Evolutionary conservation across 2,888 invertebrate genomes (phyloP).

Genomic region (Orchesella flavescens): DNA sequence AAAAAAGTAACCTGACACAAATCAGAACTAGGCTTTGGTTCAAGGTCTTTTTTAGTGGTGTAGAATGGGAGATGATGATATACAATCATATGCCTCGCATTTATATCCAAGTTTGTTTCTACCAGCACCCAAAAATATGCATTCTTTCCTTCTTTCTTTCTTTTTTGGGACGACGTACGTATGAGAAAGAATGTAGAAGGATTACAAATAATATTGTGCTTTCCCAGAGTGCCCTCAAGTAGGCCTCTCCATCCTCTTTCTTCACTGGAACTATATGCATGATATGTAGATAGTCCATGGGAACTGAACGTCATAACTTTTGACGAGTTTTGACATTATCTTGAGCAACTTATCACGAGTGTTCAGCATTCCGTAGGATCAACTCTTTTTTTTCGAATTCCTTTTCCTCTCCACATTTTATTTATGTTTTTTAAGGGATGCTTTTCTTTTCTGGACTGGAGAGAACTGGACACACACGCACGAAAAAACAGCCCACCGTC

Average conservation of each 20-base stretch:
- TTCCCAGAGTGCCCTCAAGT: constrained; percentile 6
- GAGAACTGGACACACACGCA: background rate
- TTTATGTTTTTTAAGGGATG: too few species aligned
- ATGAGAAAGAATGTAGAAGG: background rate
- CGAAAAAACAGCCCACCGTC: background rate
- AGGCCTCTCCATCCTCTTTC: background rate
- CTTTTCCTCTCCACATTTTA: too few species aligned
- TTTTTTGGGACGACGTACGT: too few species aligned
- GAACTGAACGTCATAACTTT: constrained; percentile 28
- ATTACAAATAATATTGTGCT: background rate
- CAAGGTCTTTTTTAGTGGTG: too few species aligned
- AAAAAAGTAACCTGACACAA: too few species aligned
- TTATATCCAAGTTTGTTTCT: too few species aligned
- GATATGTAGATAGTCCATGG: too few species aligned
- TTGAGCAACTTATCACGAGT: constrained; percentile 20
- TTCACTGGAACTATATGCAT: background rate
- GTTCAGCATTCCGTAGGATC: background rate
- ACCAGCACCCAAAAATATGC: background rate
- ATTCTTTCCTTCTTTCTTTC: background rate
- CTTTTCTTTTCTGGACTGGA: background rate
- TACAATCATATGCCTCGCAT: too few species aligned
- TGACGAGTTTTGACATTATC: constrained; percentile 37
- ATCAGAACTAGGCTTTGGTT: too few species aligned
- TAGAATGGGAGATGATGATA: too few species aligned
- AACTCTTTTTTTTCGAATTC: background rate